Evolutionary conservation across 2,888 invertebrate genomes (phyloP).

Genomic region (Copidosoma aretas): DNA sequence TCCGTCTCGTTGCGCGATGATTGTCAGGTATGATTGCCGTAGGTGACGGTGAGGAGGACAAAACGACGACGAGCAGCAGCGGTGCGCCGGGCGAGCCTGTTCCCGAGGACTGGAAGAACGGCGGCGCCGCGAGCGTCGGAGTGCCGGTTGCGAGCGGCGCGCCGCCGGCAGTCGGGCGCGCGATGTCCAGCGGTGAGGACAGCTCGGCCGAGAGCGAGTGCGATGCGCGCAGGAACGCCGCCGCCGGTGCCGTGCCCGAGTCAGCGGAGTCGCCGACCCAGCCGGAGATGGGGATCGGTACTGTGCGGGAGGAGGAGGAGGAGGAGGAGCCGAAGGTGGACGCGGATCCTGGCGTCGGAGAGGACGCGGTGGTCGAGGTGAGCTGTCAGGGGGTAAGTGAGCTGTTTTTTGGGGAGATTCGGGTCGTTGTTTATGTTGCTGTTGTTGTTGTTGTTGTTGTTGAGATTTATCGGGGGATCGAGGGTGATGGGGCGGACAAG

Average conservation of each 20-base stretch:
- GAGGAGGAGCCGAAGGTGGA: background rate
- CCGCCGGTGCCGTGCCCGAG: background rate
- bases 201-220: conserved; percentile 51
- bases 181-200: conserved; percentile 58
- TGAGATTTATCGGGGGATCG: background rate
- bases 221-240: conserved; percentile 16
- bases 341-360: background rate
- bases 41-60: background rate
- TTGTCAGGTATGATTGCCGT: too few relatives aligned
- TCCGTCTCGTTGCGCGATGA: background rate
- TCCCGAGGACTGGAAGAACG: conserved; percentile 9
- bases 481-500: background rate
- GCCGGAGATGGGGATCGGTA: conserved; percentile 5
- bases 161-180: conserved; percentile 50
- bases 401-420: conserved; percentile 1
- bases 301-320: conserved; percentile 11
- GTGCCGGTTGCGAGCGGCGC: conserved; percentile 22
- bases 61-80: background rate
- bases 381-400: conserved; percentile 2
- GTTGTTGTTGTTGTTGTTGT: background rate
- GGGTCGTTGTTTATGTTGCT: too few relatives aligned
- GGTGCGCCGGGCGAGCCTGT: background rate
- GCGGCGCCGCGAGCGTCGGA: conserved; percentile 12
- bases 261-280: background rate
- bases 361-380: conserved; percentile 27